Percentiles rank a stretch among this genome's conserved stretches.
phyloP scores from a whole-genome alignment of 1,140 invertebrate genomes.

The Drosophila baimaii region DNA sequence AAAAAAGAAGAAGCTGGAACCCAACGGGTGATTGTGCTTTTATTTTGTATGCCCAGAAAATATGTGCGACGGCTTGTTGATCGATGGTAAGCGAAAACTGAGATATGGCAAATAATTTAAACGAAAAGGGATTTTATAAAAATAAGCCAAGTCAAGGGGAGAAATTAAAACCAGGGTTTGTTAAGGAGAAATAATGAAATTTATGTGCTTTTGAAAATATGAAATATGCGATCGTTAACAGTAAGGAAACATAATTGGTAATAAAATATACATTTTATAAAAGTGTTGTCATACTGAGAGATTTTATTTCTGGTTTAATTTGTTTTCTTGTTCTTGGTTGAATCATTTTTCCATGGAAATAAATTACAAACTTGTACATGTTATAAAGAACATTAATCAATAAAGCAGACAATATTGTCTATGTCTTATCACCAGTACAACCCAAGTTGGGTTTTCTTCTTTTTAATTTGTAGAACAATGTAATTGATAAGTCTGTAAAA shows the following conservation, averaged over 20 bases:
- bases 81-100: conserved; percentile 3
- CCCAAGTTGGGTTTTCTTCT: background rate
- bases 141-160: background rate
- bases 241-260: background rate
- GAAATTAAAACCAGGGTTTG: background rate
- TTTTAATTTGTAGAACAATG: background rate
- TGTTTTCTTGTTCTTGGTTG: too few species aligned
- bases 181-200: background rate
- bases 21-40: conserved; percentile 15
- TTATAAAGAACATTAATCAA: background rate
- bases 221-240: background rate
- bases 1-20: too few species aligned
- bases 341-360: background rate
- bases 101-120: conserved; percentile 11
- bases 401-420: background rate
- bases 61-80: conserved; percentile 11
- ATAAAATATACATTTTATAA: background rate
- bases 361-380: too few species aligned
- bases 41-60: conserved; percentile 1
- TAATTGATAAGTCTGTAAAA: background rate
- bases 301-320: background rate
- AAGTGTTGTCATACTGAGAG: background rate
- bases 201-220: background rate
- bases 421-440: background rate
- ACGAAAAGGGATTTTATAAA: background rate